Percentiles rank a stretch among this genome's conserved stretches.
These are phyloP conservation scores for Eclectus roratus DNA, from an alignment of 2,113 vertebrate genomes.

Conservation along the genomic window DNA sequence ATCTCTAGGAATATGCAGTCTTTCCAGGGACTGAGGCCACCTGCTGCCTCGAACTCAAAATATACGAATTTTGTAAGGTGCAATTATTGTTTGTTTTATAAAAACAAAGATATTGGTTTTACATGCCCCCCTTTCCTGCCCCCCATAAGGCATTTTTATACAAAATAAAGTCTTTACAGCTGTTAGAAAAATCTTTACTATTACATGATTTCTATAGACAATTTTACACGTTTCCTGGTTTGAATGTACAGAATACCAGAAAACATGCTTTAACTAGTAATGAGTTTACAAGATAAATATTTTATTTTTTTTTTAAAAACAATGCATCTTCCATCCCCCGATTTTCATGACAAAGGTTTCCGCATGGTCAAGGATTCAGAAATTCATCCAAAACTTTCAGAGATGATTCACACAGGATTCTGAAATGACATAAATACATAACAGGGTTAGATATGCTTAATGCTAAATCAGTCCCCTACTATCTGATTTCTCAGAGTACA, in stretches of 20 bases:
- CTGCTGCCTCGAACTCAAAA: neutral
- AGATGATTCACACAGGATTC: conserved; percentile 83
- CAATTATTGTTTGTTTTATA: neutral
- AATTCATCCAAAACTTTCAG: conserved; percentile 80
- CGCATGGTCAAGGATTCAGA: conserved; percentile 60
- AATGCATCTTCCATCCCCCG: neutral
- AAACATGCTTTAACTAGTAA: neutral
- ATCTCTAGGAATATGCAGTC: neutral
- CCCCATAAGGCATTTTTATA: neutral
- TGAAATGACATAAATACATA: conserved; percentile 60
- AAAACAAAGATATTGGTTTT: neutral
- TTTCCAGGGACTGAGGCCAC: neutral
- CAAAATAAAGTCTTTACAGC: neutral
- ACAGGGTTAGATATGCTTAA: conserved; percentile 5
- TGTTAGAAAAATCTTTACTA: neutral
- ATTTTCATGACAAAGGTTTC: neutral
- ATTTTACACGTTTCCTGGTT: neutral
- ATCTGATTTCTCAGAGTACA: neutral
- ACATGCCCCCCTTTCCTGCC: neutral
- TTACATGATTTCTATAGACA: neutral
- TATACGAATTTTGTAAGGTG: neutral
- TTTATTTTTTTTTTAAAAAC: neutral
- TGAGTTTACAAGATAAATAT: neutral
- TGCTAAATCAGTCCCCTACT: neutral
- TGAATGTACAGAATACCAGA: neutral